Percentiles rank a stretch among this genome's conserved stretches.
phyloP scores from a whole-genome alignment of 2,888 invertebrate species.

The Andrena praecox region DNA sequence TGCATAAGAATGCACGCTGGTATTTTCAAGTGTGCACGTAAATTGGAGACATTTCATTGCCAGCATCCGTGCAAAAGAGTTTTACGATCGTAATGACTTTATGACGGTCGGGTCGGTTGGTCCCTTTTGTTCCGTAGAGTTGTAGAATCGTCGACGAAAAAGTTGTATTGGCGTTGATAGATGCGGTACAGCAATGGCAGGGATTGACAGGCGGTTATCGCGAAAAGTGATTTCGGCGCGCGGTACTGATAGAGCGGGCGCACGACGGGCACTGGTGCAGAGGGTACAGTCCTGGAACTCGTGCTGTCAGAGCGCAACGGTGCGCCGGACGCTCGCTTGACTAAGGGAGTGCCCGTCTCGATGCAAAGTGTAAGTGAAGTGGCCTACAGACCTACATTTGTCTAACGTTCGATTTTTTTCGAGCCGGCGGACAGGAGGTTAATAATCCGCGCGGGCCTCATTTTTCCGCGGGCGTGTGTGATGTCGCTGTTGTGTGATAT shows the following conservation, averaged over 20 bases:
- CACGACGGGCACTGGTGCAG: slow-evolving; percentile 15
- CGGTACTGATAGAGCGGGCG: slow-evolving; percentile 16
- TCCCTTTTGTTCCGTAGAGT: too few species aligned
- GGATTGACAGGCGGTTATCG: slow-evolving; percentile 21
- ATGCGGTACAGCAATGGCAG: slow-evolving; percentile 51
- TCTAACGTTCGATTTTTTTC: slow-evolving; percentile 86
- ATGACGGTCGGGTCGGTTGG: too few species aligned
- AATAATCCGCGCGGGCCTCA: slow-evolving; percentile 67
- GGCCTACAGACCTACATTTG: slow-evolving; percentile 96
- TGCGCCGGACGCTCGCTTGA: slow-evolving; percentile 88
- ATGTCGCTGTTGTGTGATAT: slow-evolving; percentile 72
- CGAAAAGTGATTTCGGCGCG: slow-evolving; percentile 31
- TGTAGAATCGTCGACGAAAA: too few species aligned
- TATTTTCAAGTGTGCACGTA: neutral
- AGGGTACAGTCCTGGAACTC: slow-evolving; percentile 68
- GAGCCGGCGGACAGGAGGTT: slow-evolving; percentile 70
- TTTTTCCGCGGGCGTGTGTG: slow-evolving; percentile 68
- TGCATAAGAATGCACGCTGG: neutral
- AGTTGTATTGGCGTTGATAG: neutral
- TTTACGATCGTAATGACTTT: neutral
- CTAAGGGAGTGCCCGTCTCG: slow-evolving; percentile 88
- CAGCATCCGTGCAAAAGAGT: neutral
- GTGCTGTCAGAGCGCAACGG: slow-evolving; percentile 74
- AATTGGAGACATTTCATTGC: neutral
- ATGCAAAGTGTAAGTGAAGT: slow-evolving; percentile 94